Base-by-base conservation (phyloP, 2,797 vertebrate species). In the Phyllotis vaccarum region DNA sequence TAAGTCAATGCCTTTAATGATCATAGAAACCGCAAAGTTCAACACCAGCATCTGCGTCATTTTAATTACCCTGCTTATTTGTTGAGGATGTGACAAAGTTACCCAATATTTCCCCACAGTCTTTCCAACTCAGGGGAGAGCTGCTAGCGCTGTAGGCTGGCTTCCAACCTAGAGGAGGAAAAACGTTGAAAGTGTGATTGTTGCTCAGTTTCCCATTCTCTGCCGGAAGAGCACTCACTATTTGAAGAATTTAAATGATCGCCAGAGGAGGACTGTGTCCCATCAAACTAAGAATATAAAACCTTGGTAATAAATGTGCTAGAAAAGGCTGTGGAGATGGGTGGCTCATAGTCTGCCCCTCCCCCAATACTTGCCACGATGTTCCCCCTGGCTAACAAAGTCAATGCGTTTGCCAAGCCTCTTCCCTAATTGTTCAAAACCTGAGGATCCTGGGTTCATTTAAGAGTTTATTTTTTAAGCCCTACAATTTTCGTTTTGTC, bases 1-100 rank as follows among this genome's bases (percentile, higher is more conserved):
- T 86, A 97, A 96, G 97, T 97, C 54, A 72, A 94, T 97, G 93
- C 86, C 95, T 97, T 98, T 98, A 98, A 98, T 96, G 96, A 96
- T 97, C 96, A 90, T 95, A 98, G 97, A 98, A 97, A 96, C 97
- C 86, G 74, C 96, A 85, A 97, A 98, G 98, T 98, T 97, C 92
- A 97, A 91, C 94, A 95, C 95, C 92, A 92, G 79, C 86, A 17
- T 96, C 97, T 97, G 91, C 95, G 94, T 97, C 96, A 86, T 97
- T 96, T 98, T 97, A 98, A 97, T 95, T 95, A 93, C 89, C 80
- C 76, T 74, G 96, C 72, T 94, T 93, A 88, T 96, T 86, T 95
- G 91, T 75, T 64, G 74, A n/a, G 22, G 12, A 86, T 83, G 81
- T 95, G 90, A 92, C 85, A 80, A 90, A 92, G 94, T 93, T 91